Evolutionary conservation across 2,888 invertebrate species (phyloP), one percentile per base, ranked within the genome.

Genomic region (Odontothrips loti): DNA sequence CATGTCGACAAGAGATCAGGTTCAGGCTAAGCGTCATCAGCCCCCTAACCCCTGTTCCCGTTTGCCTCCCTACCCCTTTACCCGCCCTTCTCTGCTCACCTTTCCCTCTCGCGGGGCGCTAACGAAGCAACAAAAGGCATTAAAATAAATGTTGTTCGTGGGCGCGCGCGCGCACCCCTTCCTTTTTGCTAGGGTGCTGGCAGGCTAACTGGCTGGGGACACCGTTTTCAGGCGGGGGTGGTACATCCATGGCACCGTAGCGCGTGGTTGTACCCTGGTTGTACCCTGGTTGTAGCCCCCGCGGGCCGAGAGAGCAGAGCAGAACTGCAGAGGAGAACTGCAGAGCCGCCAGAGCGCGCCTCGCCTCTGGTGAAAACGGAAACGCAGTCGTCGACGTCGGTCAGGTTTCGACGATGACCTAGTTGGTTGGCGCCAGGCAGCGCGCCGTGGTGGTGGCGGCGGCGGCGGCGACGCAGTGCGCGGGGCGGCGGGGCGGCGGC

Each of bases 381-480:
- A 43, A 43, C 68, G 68, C 27, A 12, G 68, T 27, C 68, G 68
- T 27, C 68, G 68, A 12, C 68, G 27, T 12, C 23, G 68, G 68
- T 27, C 68, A 27, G 68, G 68, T 75, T 75, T 58, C 20, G 58
- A 58, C 58, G 68, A 27, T 75, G 68, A 75, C 68, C 68, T 12
- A 75, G 68, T 75, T 75, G 68, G 68, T 75, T 58, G 58, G 58
- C 58, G 58, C 58, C 58, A 20, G 58, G 58, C 58, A 15, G 20
- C 58, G 58, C 17, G 58, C 58, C 17, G 51, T 1, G 51, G 15
- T 17, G 51, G 51, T 12, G 15, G 10, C 10, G 48, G 48, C 48
- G 10, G n/a, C n/a, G 34, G 51, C 51, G 51, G 15, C 58, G 58
- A 6, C n/a, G 58, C 58, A 17, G 20, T 58, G 58, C 58, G 6